phyloP scores from a whole-genome alignment of 2,888 invertebrate genomes.

The Caenorhabditis sp. region DNA sequence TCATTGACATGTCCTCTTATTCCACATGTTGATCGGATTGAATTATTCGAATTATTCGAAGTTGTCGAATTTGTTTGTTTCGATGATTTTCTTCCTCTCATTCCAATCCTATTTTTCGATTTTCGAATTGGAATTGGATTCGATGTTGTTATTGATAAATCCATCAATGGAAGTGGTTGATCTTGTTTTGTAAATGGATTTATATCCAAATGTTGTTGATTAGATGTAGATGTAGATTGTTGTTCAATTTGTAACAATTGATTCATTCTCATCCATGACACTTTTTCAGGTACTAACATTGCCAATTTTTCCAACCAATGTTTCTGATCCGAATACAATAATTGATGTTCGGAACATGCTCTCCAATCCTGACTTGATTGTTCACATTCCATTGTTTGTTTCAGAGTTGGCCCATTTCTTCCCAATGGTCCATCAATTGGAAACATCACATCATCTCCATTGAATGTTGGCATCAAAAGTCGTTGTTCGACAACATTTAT shows the following conservation, averaged over 20 bases:
- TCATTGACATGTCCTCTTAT: too few relatives aligned
- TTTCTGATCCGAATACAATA: conserved; percentile 47
- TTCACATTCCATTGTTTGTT: conserved; percentile 50
- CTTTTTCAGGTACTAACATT: conserved; percentile 42
- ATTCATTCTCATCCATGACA: conserved; percentile 26
- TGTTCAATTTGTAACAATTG: conserved; percentile 32
- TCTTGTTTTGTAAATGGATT: conserved; percentile 14
- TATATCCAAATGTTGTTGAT: neutral
- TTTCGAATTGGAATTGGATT: neutral
- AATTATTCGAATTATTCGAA: neutral
- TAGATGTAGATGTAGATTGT: conserved; percentile 1
- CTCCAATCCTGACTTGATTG: conserved; percentile 38
- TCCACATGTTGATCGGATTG: neutral
- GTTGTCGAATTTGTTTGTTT: neutral
- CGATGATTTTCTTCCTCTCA: neutral
- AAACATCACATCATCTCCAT: conserved; percentile 60
- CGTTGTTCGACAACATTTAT: conserved; percentile 51
- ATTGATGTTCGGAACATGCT: conserved; percentile 46
- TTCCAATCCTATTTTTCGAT: neutral
- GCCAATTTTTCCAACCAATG: conserved; percentile 52
- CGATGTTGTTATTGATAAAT: neutral
- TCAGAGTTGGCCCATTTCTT: conserved; percentile 48
- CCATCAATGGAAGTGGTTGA: neutral
- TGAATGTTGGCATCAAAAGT: conserved; percentile 60
- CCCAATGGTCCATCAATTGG: conserved; percentile 62